Evolutionary conservation across 1,140 invertebrate species (phyloP).

Genomic region (Euura saliciscinereae): DNA sequence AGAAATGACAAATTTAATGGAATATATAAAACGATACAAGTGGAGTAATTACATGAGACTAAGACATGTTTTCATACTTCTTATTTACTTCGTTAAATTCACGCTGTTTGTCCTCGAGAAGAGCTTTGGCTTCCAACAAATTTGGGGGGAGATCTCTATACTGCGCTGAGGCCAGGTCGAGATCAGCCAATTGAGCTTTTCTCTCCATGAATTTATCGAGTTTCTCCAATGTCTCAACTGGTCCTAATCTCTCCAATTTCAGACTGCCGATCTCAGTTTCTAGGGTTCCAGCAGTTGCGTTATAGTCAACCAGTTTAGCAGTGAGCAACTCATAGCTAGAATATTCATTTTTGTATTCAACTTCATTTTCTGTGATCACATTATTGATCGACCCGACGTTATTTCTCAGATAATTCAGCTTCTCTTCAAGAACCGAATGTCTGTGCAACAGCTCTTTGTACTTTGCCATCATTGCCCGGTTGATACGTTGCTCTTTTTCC

Average conservation of each 20-base stretch:
- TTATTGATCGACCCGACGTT: conserved; percentile 31
- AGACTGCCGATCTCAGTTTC: conserved; percentile 35
- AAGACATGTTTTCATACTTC: neutral
- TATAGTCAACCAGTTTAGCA: conserved; percentile 44
- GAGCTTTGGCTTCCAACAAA: conserved; percentile 47
- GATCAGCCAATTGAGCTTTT: conserved; percentile 32
- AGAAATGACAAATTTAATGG: neutral
- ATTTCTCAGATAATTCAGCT: conserved; percentile 33
- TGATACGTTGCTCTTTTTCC: conserved; percentile 35
- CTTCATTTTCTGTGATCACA: conserved; percentile 23
- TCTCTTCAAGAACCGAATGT: conserved; percentile 35
- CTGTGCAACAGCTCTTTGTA: conserved; percentile 41
- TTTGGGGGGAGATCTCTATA: conserved; percentile 50
- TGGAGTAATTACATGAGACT: neutral
- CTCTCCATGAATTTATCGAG: conserved; percentile 37
- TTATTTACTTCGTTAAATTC: conserved; percentile 38
- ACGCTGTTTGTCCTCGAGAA: conserved; percentile 40
- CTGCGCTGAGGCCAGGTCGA: conserved; percentile 38
- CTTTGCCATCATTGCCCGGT: conserved; percentile 35
- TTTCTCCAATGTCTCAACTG: conserved; percentile 39
- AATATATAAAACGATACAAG: neutral
- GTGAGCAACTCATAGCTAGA: conserved; percentile 32
- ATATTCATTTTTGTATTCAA: conserved; percentile 32
- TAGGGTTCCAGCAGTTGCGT: conserved; percentile 34
- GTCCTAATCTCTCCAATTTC: conserved; percentile 35